A percentile compares a stretch with the other conserved stretches of the same genome.
These are phyloP conservation scores for Scelioninae gen. 2 DNA, from an alignment of 2,888 invertebrate species.

Conservation along the genomic window DNA sequence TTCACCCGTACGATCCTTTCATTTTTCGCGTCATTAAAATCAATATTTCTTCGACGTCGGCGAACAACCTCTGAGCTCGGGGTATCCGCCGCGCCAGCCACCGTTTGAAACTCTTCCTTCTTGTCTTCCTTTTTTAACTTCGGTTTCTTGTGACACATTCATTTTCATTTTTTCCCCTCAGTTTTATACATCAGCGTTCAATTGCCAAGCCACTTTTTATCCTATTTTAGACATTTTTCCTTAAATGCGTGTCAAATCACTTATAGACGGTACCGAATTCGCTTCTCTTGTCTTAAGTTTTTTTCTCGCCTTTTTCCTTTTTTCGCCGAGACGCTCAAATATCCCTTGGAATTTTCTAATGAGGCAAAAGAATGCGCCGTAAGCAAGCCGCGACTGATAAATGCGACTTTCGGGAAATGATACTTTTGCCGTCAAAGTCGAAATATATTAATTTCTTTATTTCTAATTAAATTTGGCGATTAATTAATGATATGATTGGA, in stretches of 20 bases:
- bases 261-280: conserved; percentile 28
- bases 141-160: neutral
- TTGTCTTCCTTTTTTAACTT: neutral
- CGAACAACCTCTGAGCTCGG: neutral
- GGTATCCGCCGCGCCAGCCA: conserved; percentile 17
- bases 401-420: conserved; percentile 51
- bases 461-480: conserved; percentile 43
- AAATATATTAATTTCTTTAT: conserved; percentile 46
- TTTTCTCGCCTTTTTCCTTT: neutral
- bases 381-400: conserved; percentile 34
- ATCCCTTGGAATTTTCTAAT: conserved; percentile 50
- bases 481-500: conserved; percentile 36
- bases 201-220: neutral
- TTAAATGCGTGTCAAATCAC: conserved; percentile 28
- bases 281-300: conserved; percentile 2
- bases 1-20: conserved; percentile 57
- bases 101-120: conserved; percentile 11
- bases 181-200: conserved; percentile 34
- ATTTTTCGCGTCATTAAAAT: conserved; percentile 57
- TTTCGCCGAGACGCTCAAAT: conserved; percentile 20
- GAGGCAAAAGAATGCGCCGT: conserved; percentile 47
- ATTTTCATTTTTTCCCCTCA: too few relatives aligned
- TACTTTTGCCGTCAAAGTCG: conserved; percentile 42
- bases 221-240: conserved; percentile 20
- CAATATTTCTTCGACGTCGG: conserved; percentile 56